Conservation (phyloP, 2,797 vertebrate genomes). For the Champsocephalus esox region DNA sequence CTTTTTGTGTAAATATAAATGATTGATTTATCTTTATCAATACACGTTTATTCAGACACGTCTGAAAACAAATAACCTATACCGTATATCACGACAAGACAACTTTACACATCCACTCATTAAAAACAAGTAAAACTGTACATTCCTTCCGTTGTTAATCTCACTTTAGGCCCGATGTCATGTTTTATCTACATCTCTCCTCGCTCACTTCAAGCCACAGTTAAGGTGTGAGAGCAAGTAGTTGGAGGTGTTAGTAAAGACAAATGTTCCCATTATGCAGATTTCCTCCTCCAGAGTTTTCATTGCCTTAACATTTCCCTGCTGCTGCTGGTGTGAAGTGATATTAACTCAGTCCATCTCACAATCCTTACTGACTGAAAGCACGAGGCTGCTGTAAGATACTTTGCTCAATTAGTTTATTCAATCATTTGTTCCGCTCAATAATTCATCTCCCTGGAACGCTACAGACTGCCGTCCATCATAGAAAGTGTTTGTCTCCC, state of each 20-base stretch:
- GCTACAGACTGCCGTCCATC: neutral
- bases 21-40: neutral
- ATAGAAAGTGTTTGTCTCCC: slow-evolving; percentile 63
- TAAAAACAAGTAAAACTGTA: neutral
- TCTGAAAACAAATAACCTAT: neutral
- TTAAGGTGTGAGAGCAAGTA: slow-evolving; percentile 6
- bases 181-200: neutral
- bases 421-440: slow-evolving; percentile 56
- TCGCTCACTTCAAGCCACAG: neutral
- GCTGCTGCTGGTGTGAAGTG: slow-evolving; percentile 31
- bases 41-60: neutral
- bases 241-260: slow-evolving; percentile 24
- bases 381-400: slow-evolving; percentile 37
- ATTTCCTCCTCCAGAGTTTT: slow-evolving; percentile 19
- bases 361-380: slow-evolving; percentile 11
- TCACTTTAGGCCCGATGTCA: neutral
- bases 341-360: slow-evolving; percentile 45
- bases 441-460: slow-evolving; percentile 52
- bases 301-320: neutral
- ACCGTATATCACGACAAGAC: too few relatives aligned
- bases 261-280: slow-evolving; percentile 16
- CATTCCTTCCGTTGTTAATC: neutral
- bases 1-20: neutral
- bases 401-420: slow-evolving; percentile 44
- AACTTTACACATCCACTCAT: neutral